phyloP scores from a whole-genome alignment of 2,797 vertebrate genomes.

The Prunella strophiata region DNA sequence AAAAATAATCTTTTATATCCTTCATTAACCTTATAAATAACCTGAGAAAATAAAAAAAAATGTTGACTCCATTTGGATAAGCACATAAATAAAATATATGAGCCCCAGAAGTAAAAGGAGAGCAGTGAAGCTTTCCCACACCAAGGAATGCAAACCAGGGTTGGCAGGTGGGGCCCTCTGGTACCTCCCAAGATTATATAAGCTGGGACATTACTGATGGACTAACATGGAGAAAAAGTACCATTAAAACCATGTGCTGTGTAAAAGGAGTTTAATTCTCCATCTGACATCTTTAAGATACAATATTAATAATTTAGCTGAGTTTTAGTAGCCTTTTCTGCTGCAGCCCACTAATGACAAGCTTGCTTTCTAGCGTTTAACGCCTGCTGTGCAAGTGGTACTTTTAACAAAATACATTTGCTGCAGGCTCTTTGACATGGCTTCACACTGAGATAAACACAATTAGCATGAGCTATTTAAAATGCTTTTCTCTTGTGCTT shows the following conservation, averaged over 20 bases:
- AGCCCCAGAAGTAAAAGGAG: background rate
- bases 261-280: slow-evolving; percentile 40
- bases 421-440: slow-evolving; percentile 73
- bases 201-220: background rate
- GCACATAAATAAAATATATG: background rate
- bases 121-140: background rate
- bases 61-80: background rate
- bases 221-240: background rate
- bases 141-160: background rate
- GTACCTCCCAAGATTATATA: background rate
- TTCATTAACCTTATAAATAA: background rate
- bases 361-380: slow-evolving; percentile 62
- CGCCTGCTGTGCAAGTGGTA: slow-evolving; percentile 68
- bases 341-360: slow-evolving; percentile 59
- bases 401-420: slow-evolving; percentile 75
- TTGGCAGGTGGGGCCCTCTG: background rate
- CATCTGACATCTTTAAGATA: slow-evolving; percentile 37
- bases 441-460: slow-evolving; percentile 77
- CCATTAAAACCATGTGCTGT: background rate
- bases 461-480: slow-evolving; percentile 75
- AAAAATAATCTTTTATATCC: background rate
- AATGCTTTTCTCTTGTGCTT: slow-evolving; percentile 61
- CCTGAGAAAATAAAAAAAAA: background rate
- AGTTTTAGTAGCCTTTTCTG: slow-evolving; percentile 51
- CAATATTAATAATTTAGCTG: slow-evolving; percentile 68